Evolutionary conservation across 2,113 vertebrate genomes (phyloP).

Genomic region (Takifugu flavidus): DNA sequence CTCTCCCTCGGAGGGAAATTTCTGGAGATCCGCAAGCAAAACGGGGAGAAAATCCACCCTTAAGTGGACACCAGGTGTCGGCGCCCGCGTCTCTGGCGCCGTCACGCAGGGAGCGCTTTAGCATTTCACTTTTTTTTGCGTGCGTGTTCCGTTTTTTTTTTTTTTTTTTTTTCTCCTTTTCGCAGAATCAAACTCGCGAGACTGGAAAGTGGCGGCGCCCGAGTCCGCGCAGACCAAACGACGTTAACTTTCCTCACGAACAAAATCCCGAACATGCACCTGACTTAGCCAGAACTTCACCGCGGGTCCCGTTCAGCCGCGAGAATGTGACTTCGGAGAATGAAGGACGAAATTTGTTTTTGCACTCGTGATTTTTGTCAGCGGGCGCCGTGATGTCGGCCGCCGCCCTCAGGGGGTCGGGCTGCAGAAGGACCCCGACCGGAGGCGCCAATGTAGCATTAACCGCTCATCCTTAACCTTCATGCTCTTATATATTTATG

Average conservation of each 20-base stretch:
- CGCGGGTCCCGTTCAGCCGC: slow-evolving; percentile 15
- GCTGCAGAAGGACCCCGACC: slow-evolving; percentile 24
- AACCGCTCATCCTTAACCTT: slow-evolving; percentile 55
- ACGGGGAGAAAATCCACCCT: background rate
- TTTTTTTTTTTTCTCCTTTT: background rate
- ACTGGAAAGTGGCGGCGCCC: slow-evolving; percentile 1
- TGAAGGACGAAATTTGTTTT: slow-evolving; percentile 54
- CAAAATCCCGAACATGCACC: slow-evolving; percentile 13
- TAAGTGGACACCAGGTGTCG: slow-evolving; percentile 1
- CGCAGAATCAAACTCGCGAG: slow-evolving; percentile 2
- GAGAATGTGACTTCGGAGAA: slow-evolving; percentile 57
- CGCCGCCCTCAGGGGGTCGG: slow-evolving; percentile 8
- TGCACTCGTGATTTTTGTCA: slow-evolving; percentile 56
- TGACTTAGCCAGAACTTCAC: slow-evolving; percentile 39
- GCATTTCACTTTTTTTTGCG: no score
- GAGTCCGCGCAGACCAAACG: slow-evolving; percentile 22
- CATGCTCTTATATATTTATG: slow-evolving; percentile 65
- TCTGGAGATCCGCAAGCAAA: background rate
- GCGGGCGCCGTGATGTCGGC: slow-evolving; percentile 43
- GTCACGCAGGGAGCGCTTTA: slow-evolving; percentile 6
- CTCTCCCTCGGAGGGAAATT: background rate
- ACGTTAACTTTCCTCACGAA: slow-evolving; percentile 16
- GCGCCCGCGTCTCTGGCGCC: background rate
- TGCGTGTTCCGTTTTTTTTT: no score
- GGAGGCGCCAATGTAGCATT: slow-evolving; percentile 69